Base-by-base conservation (phyloP, 2,797 vertebrate species). In the Danionella dracula region DNA sequence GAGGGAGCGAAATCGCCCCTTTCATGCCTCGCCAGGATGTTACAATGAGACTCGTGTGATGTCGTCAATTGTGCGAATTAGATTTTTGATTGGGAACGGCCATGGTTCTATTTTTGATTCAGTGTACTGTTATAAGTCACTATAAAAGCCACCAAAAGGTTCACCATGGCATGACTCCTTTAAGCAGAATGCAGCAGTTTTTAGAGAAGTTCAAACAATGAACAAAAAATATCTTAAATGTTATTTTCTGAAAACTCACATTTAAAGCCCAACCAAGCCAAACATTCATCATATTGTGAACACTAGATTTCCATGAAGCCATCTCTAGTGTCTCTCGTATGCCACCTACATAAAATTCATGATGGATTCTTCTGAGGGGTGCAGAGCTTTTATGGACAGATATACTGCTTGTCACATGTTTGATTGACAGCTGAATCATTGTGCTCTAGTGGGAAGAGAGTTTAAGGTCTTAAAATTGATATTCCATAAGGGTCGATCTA, bases 391-490 rank as follows among this genome's bases (percentile, higher is more conserved):
- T 64, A 60, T 55, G 48, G 62, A 54, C 23, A 66, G 42, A 34
- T 66, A 40, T 48, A 41, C 27, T 7, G 11, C 4, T 32, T 54
- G 49, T 40, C 62, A 66, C 31, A 48, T 71, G 32, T n/a, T 35
- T 71, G 46, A 71, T 34, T 61, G 62, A 58, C 68, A 58, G 60
- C 19, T 23, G n/a, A n/a, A n/a, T n/a, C 27, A 37, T 21, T 19
- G 6, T 32, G 34, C 49, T 66, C 19, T 27, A 34, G 11, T n/a
- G 29, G 68, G 46, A 35, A 8, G 46, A 35, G 8, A 65, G 48
- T 17, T 13, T 27, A 31, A 19, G 55, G 13, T 35, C 46, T 42
- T 4, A 13, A 13, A 41, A 55, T 73, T 73, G 59, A 59, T 67
- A 70, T 76, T 61, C 61, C 4, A 51, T 31, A 66, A 59, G 54